Percentiles rank a stretch among this genome's conserved stretches.
Evolutionary conservation across 2,797 vertebrate genomes (phyloP).

Genomic region (Acomys russatus): DNA sequence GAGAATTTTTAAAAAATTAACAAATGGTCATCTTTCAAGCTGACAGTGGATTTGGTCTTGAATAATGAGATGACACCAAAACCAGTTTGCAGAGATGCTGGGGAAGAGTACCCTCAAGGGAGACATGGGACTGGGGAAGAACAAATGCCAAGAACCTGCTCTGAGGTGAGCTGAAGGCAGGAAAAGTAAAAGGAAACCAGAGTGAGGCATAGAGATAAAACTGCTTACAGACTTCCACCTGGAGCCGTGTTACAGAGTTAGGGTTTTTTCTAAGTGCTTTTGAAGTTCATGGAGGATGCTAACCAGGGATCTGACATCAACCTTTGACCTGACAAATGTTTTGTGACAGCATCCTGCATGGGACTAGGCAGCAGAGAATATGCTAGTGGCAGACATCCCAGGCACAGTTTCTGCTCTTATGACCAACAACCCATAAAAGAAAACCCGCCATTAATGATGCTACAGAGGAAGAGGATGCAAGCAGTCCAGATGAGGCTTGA

Average conservation of each 20-base stretch:
- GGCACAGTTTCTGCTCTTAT: not conserved
- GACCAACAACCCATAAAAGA: not conserved
- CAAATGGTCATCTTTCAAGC: not conserved
- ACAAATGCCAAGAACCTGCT: not conserved
- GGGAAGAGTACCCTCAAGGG: not conserved
- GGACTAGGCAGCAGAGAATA: not conserved
- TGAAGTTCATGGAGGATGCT: not conserved
- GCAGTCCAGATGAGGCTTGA: no score
- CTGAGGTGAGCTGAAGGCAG: not conserved
- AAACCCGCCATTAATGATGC: not conserved
- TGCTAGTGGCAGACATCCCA: not conserved
- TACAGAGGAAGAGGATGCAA: no score
- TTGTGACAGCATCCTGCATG: not conserved
- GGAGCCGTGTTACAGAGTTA: not conserved
- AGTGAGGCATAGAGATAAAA: not conserved
- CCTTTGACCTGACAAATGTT: not conserved
- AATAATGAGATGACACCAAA: not conserved
- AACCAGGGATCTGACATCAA: not conserved
- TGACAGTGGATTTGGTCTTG: not conserved
- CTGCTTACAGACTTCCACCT: fast-evolving
- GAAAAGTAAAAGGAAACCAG: not conserved
- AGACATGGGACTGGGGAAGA: not conserved
- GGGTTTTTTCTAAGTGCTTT: not conserved
- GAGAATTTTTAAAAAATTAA: not conserved
- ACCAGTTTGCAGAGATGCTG: not conserved